Evolutionary conservation across 2,888 invertebrate species (phyloP), one percentile per base, ranked within the genome.

Genomic region (Drosophila peninsularis): DNA sequence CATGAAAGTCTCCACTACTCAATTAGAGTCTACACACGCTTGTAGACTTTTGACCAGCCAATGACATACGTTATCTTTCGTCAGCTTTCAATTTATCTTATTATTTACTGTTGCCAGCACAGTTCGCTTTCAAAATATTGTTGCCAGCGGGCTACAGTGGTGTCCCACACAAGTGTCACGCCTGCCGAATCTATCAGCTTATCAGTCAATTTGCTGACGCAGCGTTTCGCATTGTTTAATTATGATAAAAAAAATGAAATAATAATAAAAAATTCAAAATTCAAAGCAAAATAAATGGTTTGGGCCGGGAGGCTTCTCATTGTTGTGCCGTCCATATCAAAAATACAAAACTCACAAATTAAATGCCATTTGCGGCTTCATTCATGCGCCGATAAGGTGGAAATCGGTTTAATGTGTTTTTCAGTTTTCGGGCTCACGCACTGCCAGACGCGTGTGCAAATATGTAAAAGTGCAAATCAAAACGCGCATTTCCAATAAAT

Each of bases 311-410:
- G 62, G 49, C 49, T 27, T 71, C 41, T 47, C 49, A 19, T 44
- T 60, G 47, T 21, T 60, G 54, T 47, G 30, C 49, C 56, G 62
- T 63, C 75, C 66, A 80, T 87, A 83, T 82, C 87, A 82, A 78
- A 57, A 66, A 74, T 62, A 65, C 76, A 80, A 85, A 85, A 71
- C 71, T 80, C 74, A 81, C 63, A 83, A 79, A 85, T 85, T 81
- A 83, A 85, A 79, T 85, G 72, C 56, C 74, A 80, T 87, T 71
- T 83, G 86, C 88, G 83, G 86, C 86, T 85, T 61, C 82, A 88
- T 86, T 85, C 83, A 85, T 81, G 62, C 66, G 56, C 62, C 73
- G 85, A 85, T 85, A 85, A 85, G 73, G 79, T 71, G 77, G 58
- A 80, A 78, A 82, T 75, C 62, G 75, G 77, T 86, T 80, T 54